phyloP scores from a whole-genome alignment of 37 sponge, comb jelly and placozoan species.

The Aphrocallistes beatrix region DNA sequence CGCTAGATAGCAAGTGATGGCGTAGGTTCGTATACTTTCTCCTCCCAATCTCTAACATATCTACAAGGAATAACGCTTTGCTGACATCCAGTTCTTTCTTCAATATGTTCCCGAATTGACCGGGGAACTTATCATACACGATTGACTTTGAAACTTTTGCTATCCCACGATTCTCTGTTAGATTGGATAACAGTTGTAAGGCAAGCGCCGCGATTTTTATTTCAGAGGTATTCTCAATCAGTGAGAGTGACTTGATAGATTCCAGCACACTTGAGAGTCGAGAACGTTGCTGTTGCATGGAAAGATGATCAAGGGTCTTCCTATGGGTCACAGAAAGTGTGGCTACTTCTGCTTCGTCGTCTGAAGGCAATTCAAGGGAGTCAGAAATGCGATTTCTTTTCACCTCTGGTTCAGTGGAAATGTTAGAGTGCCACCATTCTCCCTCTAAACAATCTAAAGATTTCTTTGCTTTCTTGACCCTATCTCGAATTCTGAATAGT shows the following conservation, averaged over 20 bases:
- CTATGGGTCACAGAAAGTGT: neutral
- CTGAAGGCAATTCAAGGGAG: no score
- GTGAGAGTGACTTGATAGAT: neutral
- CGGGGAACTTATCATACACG: neutral
- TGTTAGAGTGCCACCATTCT: no score
- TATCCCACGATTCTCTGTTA: neutral
- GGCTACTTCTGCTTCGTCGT: no score
- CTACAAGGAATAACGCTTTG: neutral
- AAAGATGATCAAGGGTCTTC: neutral
- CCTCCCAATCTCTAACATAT: neutral
- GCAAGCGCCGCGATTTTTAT: neutral
- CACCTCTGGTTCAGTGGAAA: no score
- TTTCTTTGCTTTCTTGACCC: no score
- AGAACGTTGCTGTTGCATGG: neutral
- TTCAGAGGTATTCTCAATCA: neutral
- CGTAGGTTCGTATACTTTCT: neutral
- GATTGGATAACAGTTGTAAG: neutral
- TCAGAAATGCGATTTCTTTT: no score
- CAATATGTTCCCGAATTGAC: neutral
- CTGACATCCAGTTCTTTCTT: neutral
- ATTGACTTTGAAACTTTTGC: neutral
- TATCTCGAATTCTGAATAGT: no score
- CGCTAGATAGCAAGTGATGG: neutral
- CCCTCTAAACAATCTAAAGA: no score
- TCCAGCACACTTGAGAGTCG: neutral